Conservation (phyloP, 2,113 vertebrate genomes). For the Pedionomus torquatus region DNA sequence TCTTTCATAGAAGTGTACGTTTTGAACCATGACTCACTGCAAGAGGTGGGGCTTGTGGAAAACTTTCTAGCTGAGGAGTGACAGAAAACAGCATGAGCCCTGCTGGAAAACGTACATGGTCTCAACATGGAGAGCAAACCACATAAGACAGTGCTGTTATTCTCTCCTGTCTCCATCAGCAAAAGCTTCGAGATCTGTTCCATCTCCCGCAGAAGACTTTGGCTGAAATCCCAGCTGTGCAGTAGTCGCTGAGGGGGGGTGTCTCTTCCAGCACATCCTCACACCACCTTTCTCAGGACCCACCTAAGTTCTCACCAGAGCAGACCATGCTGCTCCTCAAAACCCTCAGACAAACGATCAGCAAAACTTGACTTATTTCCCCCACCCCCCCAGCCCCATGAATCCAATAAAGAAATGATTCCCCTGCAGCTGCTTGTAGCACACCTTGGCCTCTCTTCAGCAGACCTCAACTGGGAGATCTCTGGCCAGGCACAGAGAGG, state of each 20-base stretch:
- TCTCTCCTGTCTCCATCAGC: not conserved
- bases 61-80: not conserved
- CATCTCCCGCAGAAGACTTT: not conserved
- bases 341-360: not conserved
- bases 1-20: not conserved
- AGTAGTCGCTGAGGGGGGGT: rapidly evolving
- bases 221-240: rapidly evolving
- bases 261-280: not conserved
- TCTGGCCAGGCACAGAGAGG: not conserved
- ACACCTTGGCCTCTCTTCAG: not conserved
- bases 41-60: not conserved
- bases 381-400: rapidly evolving
- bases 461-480: not conserved
- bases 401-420: not conserved
- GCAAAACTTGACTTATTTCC: not conserved
- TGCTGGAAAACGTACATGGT: not conserved
- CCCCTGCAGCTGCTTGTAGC: rapidly evolving
- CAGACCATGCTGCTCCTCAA: not conserved
- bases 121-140: not conserved
- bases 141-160: not conserved
- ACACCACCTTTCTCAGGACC: not conserved
- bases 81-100: not conserved
- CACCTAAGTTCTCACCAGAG: not conserved
- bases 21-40: not conserved
- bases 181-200: not conserved